Conservation (phyloP, 1,140 invertebrate species). For the Drosophila ambigua region DNA sequence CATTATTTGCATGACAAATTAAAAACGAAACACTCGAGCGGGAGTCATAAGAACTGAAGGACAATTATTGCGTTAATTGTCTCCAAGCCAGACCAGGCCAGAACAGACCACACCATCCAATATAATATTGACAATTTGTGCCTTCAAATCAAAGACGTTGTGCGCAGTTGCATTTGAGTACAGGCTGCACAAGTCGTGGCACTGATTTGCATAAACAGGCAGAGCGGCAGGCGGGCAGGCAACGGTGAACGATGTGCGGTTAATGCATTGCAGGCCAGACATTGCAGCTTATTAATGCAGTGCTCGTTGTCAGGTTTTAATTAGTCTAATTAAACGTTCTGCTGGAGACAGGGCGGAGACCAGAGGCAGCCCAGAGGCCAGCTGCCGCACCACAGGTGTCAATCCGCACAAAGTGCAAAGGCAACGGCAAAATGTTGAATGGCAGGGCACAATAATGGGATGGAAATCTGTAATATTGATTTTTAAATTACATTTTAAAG, state of each 20-base stretch:
- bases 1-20: conserved; percentile 32
- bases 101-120: conserved; percentile 10
- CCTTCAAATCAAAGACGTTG: conserved; percentile 36
- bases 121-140: conserved; percentile 45
- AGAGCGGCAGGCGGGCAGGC: conserved; percentile 5
- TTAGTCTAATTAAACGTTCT: conserved; percentile 69
- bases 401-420: conserved; percentile 14
- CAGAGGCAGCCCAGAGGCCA: conserved; percentile 6
- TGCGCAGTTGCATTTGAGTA: conserved; percentile 29
- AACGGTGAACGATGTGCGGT: conserved; percentile 10
- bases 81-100: neutral
- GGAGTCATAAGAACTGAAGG: conserved; percentile 24
- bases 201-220: conserved; percentile 60
- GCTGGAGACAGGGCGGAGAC: conserved; percentile 11
- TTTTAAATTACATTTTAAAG: too few species aligned
- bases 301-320: conserved; percentile 55
- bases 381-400: conserved; percentile 8
- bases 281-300: conserved; percentile 66
- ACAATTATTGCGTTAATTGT: conserved; percentile 60
- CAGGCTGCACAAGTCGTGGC: conserved; percentile 8
- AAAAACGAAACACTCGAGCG: conserved; percentile 27
- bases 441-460: neutral
- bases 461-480: neutral
- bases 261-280: conserved; percentile 20
- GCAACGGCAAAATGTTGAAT: conserved; percentile 31